A percentile compares a stretch with the other conserved stretches of the same genome.
Conservation (phyloP, 2,113 vertebrate species). For the Rhinopomastus cyanomelas region DNA sequence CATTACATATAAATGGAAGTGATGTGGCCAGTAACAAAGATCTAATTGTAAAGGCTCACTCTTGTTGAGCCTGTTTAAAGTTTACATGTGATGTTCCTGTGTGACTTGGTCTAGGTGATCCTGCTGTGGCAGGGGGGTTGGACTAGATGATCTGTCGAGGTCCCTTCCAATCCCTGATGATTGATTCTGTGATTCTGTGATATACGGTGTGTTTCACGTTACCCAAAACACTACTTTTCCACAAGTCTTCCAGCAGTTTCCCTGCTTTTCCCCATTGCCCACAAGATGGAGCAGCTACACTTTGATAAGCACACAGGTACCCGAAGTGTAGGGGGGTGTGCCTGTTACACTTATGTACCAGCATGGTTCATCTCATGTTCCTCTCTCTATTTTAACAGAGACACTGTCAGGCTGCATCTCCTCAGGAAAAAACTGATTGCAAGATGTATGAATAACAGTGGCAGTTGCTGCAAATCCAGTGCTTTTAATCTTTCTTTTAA, state of each 20-base stretch:
- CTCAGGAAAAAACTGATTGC: neutral
- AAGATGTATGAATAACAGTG: neutral
- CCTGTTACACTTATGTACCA: neutral
- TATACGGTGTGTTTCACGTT: neutral
- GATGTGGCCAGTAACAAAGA: neutral
- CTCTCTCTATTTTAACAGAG: neutral
- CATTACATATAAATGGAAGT: neutral
- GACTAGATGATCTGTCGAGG: no score
- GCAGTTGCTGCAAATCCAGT: neutral
- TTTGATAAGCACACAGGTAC: neutral
- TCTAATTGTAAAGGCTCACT: neutral
- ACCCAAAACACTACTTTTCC: neutral
- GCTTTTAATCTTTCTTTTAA: neutral
- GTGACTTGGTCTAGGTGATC: no score
- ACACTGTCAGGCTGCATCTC: neutral
- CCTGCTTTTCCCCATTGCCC: neutral
- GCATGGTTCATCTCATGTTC: neutral
- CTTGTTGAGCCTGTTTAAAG: neutral
- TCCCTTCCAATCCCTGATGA: no score
- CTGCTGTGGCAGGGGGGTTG: no score
- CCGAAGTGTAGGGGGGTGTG: neutral
- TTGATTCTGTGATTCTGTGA: no score
- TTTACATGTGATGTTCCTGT: no score
- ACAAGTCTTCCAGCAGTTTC: neutral
- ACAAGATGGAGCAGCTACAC: constrained; percentile 45